Evolutionary conservation across 2,797 vertebrate genomes (phyloP).

Genomic region (Halcyon smyrnensis): DNA sequence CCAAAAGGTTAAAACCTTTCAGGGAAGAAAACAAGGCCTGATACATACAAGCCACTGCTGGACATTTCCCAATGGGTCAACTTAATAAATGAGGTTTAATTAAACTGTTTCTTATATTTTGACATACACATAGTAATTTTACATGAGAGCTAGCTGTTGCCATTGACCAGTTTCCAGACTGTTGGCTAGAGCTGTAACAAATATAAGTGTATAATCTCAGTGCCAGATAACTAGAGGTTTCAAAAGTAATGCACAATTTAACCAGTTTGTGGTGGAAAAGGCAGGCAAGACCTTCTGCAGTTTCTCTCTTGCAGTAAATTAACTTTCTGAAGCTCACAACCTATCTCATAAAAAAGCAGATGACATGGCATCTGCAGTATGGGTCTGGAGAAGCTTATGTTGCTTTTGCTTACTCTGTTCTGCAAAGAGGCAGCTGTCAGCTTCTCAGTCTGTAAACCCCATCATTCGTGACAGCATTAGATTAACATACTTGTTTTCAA

Average conservation of each 20-base stretch:
- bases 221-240: not conserved
- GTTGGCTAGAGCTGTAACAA: not conserved
- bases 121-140: not conserved
- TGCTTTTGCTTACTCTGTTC: not conserved
- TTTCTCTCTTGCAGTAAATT: not conserved
- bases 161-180: not conserved
- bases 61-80: not conserved
- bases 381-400: not conserved
- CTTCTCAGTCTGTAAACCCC: not conserved
- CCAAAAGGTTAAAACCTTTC: not conserved
- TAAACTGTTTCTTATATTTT: not conserved
- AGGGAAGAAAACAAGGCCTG: not conserved
- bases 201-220: not conserved
- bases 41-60: not conserved
- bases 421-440: constrained; percentile 19
- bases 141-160: not conserved
- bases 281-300: not conserved
- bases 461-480: not conserved
- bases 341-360: not conserved
- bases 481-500: constrained; percentile 23
- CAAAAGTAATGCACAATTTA: not conserved
- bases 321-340: not conserved
- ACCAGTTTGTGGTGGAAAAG: not conserved
- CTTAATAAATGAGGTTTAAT: not conserved
- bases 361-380: not conserved